Evolutionary conservation across 1,140 invertebrate species (phyloP).

Genomic region (Diachasma alloeum): DNA sequence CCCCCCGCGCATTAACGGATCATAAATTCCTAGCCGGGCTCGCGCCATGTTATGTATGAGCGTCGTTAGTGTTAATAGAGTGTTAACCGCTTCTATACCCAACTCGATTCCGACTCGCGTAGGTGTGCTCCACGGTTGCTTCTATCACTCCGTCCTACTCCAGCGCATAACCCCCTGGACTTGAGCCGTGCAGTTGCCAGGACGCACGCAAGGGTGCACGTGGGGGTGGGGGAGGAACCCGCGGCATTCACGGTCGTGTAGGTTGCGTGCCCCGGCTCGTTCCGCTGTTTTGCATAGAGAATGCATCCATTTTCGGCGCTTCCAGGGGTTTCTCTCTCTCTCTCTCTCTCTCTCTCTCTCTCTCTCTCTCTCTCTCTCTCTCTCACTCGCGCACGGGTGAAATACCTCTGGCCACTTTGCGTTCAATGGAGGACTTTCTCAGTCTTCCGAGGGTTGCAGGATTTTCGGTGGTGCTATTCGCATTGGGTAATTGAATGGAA

Average conservation of each 20-base stretch:
- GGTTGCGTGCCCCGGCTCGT: slow-evolving; percentile 29
- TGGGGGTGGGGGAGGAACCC: slow-evolving; percentile 26
- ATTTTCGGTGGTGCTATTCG: background rate
- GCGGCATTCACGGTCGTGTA: slow-evolving; percentile 14
- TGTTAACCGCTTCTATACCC: slow-evolving; percentile 62
- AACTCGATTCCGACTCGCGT: slow-evolving; percentile 51
- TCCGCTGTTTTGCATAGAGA: slow-evolving; percentile 50
- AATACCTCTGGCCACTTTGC: background rate
- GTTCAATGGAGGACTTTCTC: background rate
- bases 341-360: background rate
- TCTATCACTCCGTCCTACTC: background rate
- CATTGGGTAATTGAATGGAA: background rate
- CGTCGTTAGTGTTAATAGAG: slow-evolving; percentile 65
- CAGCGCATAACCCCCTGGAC: background rate
- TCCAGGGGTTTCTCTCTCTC: slow-evolving; percentile 22
- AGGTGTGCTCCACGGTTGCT: slow-evolving; percentile 26
- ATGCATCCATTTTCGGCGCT: slow-evolving; percentile 55
- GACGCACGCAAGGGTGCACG: background rate
- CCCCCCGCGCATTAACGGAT: background rate
- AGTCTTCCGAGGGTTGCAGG: background rate
- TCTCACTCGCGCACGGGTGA: background rate
- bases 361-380: background rate
- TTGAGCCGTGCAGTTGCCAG: background rate
- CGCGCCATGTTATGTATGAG: slow-evolving; percentile 60
- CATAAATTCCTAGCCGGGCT: slow-evolving; percentile 39